phyloP scores from a whole-genome alignment of 2,888 invertebrate genomes.

The Lasioglossum calceatum region DNA sequence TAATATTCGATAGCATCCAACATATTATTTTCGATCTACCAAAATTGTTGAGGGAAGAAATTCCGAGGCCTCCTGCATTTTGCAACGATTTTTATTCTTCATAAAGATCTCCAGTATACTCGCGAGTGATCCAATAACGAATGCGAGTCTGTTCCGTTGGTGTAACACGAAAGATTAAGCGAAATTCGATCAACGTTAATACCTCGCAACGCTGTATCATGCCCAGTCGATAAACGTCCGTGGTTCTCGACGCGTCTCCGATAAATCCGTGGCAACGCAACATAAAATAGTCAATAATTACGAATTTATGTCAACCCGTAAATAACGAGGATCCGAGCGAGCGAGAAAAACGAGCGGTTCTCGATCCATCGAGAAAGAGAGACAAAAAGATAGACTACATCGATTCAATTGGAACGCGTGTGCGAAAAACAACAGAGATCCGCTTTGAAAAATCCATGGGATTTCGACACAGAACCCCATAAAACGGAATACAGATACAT shows the following conservation, averaged over 20 bases:
- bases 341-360: neutral
- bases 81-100: no score
- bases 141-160: neutral
- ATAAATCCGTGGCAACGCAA: neutral
- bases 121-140: neutral
- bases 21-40: no score
- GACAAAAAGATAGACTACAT: no score
- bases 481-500: neutral
- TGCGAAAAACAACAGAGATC: neutral
- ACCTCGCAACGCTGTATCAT: neutral
- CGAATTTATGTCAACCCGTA: slow-evolving; percentile 14
- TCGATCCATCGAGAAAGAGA: neutral
- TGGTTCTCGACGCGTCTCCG: neutral
- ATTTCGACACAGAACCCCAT: neutral
- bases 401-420: slow-evolving; percentile 1
- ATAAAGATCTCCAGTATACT: no score
- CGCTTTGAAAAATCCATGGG: neutral
- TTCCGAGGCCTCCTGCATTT: no score
- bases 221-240: slow-evolving; percentile 16
- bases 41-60: no score
- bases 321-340: slow-evolving; percentile 13
- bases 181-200: neutral
- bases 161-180: neutral
- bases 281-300: slow-evolving; percentile 28
- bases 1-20: no score